These are phyloP conservation scores for Brachirus orientalis DNA, from an alignment of 2,113 vertebrate species.

Conservation along the genomic window DNA sequence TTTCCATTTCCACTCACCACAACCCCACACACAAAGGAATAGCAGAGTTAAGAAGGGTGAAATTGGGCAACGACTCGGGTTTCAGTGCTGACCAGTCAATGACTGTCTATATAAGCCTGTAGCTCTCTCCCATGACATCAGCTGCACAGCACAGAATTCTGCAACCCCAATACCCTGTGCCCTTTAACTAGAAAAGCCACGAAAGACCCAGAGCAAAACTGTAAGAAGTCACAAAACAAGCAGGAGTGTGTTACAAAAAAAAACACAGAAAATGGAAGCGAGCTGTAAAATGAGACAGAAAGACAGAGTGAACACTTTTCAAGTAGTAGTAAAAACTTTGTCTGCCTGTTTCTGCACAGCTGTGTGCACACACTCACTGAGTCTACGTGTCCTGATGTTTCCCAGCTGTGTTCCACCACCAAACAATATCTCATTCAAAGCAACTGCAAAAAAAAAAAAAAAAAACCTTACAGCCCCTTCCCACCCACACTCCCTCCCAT, in stretches of 20 bases:
- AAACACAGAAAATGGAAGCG: conserved; percentile 14
- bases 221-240: conserved; percentile 3
- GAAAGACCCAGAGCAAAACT: conserved; percentile 4
- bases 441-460: conserved; percentile 44
- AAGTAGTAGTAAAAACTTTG: conserved; percentile 49
- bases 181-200: conserved; percentile 22
- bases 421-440: conserved; percentile 85
- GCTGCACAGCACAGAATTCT: conserved; percentile 54
- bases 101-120: conserved; percentile 55
- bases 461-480: conserved; percentile 51
- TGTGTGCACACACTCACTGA: conserved; percentile 44
- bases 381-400: conserved; percentile 80
- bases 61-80: conserved; percentile 69
- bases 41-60: conserved; percentile 72
- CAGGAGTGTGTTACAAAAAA: background rate
- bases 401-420: conserved; percentile 82
- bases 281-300: conserved; percentile 39
- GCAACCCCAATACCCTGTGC: conserved; percentile 41
- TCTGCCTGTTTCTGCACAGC: conserved; percentile 32
- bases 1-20: conserved; percentile 38
- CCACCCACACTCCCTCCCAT: conserved; percentile 50
- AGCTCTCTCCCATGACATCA: conserved; percentile 79
- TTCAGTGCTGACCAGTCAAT: conserved; percentile 69
- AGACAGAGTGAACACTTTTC: conserved; percentile 22
- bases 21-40: conserved; percentile 33